A percentile compares a stretch with the other conserved stretches of the same genome.
Evolutionary conservation across 2,888 invertebrate genomes (phyloP).

Genomic region (Cryptocephalus moraei): DNA sequence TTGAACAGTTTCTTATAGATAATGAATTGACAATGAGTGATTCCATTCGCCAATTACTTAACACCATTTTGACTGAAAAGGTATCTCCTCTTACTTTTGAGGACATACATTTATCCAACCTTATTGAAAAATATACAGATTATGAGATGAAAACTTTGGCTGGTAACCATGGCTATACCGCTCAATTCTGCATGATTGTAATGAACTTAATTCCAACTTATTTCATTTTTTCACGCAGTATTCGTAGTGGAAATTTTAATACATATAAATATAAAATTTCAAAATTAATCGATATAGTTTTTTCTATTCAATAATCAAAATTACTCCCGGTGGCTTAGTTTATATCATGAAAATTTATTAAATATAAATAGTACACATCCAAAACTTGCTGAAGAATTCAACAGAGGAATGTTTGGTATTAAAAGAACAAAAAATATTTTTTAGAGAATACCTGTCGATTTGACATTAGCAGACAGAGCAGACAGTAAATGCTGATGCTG

Average conservation of each 20-base stretch:
- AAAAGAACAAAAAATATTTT: too few relatives aligned
- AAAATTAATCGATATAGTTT: background rate
- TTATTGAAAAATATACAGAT: conserved; percentile 1
- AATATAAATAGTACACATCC: background rate
- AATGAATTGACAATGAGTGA: background rate
- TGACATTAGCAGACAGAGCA: too few relatives aligned
- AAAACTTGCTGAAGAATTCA: conserved; percentile 2
- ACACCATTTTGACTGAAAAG: background rate
- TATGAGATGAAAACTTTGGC: conserved; percentile 12
- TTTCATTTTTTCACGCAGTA: conserved; percentile 17
- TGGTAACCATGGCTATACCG: conserved; percentile 24
- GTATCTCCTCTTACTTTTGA: background rate
- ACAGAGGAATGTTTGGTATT: background rate
- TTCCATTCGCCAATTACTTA: background rate
- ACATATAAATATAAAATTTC: conserved; percentile 1
- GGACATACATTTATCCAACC: background rate
- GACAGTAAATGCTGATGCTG: too few relatives aligned
- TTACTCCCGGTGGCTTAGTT: too few relatives aligned
- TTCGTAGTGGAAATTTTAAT: conserved; percentile 21
- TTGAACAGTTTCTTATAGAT: conserved; percentile 2
- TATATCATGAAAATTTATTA: too few relatives aligned
- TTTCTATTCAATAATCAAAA: too few relatives aligned
- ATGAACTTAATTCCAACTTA: conserved; percentile 19
- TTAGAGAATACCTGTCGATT: too few relatives aligned
- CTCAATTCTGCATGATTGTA: conserved; percentile 23